Evolutionary conservation across 2,113 vertebrate genomes (phyloP), one percentile per base, ranked within the genome.

Genomic region (Macaca fascicularis): DNA sequence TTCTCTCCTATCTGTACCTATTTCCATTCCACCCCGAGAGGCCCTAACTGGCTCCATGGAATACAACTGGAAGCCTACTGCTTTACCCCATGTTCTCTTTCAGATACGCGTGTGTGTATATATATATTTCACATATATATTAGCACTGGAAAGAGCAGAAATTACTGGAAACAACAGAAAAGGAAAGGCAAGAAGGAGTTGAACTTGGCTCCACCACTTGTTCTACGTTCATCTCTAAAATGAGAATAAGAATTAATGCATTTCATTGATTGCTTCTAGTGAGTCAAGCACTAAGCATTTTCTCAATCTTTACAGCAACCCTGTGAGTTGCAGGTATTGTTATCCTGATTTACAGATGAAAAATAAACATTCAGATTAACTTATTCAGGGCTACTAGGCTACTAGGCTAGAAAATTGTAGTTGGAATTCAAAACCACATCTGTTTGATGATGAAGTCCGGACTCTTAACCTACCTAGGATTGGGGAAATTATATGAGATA

Each of bases 401-500:
- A 11, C 48, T 89, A 43, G 30, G 35, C 27, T 14, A 74, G 20
- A 76, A 82, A 88, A 67, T 20, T 38, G 61, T 2, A 23, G 2
- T 5, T 89, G 55, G 27, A 79, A 52, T 83, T 96, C 40, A 75
- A 32, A 75, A 55, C n/a, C 5, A 20, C 32, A 75, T 81, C 59
- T 61, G 16, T 87, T 89, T 93, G 32, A 82, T 52, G 72, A 32
- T 14, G 27, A 93, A 45, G 19, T 32, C 72, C 25, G 1, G 67
- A 30, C 16, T 17, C 35, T 67, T 93, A 92, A 38, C 25, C 19
- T 61, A 38, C 30, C 43, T 11, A 57, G 25, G 6, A 84, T 25
- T 91, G n/a, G 35, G 12, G 6, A 83, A 61, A 83, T 72, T 67
- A 11, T 74, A 55, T 67, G 80, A 92, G 20, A 94, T 59, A 93